Evolutionary conservation across 1,140 invertebrate species (phyloP).

Genomic region (Bombus balteatus): DNA sequence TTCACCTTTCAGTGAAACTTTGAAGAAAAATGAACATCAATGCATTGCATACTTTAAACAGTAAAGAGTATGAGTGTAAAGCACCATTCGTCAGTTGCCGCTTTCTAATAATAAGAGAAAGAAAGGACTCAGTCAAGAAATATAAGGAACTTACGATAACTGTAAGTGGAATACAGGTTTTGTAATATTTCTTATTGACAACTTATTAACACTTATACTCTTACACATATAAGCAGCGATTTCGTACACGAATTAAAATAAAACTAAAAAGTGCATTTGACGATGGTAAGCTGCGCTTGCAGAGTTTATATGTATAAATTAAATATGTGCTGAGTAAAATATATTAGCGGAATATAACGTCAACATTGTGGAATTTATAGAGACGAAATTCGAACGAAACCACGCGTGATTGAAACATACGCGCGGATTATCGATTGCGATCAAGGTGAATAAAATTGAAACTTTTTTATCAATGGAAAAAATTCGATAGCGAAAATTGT

Average conservation of each 20-base stretch:
- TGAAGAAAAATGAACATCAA: slow-evolving; percentile 29
- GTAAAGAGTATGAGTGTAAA: slow-evolving; percentile 55
- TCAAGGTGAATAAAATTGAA: slow-evolving; percentile 40
- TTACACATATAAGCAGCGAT: slow-evolving; percentile 67
- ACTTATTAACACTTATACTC: slow-evolving; percentile 63
- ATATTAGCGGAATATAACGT: slow-evolving; percentile 61
- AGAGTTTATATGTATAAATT: slow-evolving; percentile 65
- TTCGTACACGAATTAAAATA: slow-evolving; percentile 58
- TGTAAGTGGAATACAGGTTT: slow-evolving; percentile 61
- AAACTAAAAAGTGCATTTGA: slow-evolving; percentile 67
- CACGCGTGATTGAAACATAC: slow-evolving; percentile 39
- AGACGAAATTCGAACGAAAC: slow-evolving; percentile 37
- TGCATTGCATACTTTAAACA: slow-evolving; percentile 52
- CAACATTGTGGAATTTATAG: slow-evolving; percentile 43
- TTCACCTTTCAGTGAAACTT: slow-evolving; percentile 23
- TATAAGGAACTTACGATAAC: slow-evolving; percentile 39
- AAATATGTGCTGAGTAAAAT: slow-evolving; percentile 64
- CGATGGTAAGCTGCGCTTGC: slow-evolving; percentile 71
- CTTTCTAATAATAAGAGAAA: slow-evolving; percentile 51
- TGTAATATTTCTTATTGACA: slow-evolving; percentile 67
- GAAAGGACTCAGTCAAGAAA: slow-evolving; percentile 26
- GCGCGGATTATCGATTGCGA: slow-evolving; percentile 34
- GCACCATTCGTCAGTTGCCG: slow-evolving; percentile 53
- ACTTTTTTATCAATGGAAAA: slow-evolving; percentile 48
- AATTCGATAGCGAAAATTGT: slow-evolving; percentile 23